These are phyloP conservation scores for Phylloscopus collybita DNA, from an alignment of 2,797 vertebrate species.

Conservation along the genomic window DNA sequence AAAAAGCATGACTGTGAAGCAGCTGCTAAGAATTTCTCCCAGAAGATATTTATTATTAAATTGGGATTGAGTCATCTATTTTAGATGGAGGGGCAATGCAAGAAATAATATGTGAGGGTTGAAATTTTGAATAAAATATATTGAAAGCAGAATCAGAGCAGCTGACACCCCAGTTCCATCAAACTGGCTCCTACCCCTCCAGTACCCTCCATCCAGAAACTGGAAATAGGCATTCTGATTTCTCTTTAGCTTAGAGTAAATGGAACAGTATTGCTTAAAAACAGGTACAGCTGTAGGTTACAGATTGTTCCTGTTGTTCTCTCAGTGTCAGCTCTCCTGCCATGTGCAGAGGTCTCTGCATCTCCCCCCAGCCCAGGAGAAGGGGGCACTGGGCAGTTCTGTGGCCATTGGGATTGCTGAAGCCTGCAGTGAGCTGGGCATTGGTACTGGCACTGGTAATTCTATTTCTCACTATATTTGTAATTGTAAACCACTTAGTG, in stretches of 20 bases:
- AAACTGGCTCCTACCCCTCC: not conserved
- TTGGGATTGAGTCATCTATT: not conserved
- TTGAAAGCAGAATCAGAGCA: not conserved
- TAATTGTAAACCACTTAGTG: not conserved
- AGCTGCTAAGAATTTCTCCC: slow-evolving; percentile 23
- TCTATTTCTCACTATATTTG: not conserved
- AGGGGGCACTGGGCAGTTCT: not conserved
- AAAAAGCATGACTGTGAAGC: not conserved
- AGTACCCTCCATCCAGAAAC: not conserved
- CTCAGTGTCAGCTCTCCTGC: not conserved
- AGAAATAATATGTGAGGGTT: not conserved
- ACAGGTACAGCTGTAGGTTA: not conserved
- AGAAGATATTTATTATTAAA: slow-evolving; percentile 11
- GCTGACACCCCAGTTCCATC: not conserved
- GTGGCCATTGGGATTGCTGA: not conserved
- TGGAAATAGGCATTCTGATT: not conserved
- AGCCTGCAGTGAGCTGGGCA: not conserved
- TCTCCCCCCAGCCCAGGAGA: accelerated
- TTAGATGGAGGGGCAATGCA: not conserved
- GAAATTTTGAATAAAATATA: not conserved
- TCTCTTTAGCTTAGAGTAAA: not conserved
- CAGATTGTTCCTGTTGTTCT: not conserved
- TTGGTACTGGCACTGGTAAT: not conserved
- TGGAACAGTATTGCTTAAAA: not conserved
- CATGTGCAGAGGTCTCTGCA: not conserved